A percentile compares a stretch with the other conserved stretches of the same genome.
These are phyloP conservation scores for Campoletis raptor DNA, from an alignment of 2,888 invertebrate species.

Conservation along the genomic window DNA sequence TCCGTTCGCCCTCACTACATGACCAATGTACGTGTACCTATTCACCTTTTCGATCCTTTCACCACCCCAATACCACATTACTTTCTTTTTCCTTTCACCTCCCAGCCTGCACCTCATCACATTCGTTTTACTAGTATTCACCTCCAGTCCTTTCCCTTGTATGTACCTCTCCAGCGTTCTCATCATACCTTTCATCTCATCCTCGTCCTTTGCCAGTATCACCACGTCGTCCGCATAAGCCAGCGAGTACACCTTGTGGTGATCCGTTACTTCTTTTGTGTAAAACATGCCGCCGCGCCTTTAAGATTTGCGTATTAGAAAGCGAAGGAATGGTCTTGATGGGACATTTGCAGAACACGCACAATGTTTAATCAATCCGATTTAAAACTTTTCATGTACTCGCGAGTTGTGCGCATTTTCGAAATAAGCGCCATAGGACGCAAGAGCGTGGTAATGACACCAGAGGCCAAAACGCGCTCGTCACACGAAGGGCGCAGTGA, in stretches of 20 bases:
- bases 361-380: too few species aligned
- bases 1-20: slow-evolving; percentile 33
- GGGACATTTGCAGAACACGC: too few species aligned
- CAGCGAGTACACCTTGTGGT: slow-evolving; percentile 20
- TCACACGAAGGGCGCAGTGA: too few species aligned
- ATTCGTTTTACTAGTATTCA: slow-evolving; percentile 65
- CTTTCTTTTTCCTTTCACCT: slow-evolving; percentile 32
- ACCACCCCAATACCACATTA: slow-evolving; percentile 30
- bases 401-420: too few species aligned
- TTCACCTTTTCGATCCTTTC: slow-evolving; percentile 51
- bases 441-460: too few species aligned
- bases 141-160: slow-evolving; percentile 29
- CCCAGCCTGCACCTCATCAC: slow-evolving; percentile 61
- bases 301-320: too few species aligned
- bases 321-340: too few species aligned
- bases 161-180: slow-evolving; percentile 8
- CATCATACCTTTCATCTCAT: slow-evolving; percentile 51
- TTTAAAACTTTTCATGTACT: too few species aligned
- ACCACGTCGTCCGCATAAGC: slow-evolving; percentile 66
- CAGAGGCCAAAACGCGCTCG: too few species aligned
- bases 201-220: slow-evolving; percentile 36
- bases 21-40: slow-evolving; percentile 57
- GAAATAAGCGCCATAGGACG: too few species aligned
- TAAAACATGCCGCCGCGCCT: too few species aligned
- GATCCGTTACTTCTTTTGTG: too few species aligned